phyloP scores from a whole-genome alignment of 2,888 invertebrate genomes.

The Brenthis daphne region DNA sequence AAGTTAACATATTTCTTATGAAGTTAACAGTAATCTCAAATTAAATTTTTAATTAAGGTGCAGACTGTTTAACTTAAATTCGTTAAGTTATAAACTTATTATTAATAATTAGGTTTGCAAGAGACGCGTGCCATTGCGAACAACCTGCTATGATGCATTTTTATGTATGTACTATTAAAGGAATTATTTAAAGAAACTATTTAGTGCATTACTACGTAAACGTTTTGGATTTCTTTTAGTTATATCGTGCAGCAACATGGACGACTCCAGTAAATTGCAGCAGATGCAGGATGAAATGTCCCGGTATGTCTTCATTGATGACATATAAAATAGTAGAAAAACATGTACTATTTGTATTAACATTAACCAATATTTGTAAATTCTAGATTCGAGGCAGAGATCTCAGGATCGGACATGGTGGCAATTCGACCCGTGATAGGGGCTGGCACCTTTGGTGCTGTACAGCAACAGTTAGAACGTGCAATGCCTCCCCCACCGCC shows the following conservation, averaged over 20 bases:
- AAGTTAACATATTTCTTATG: no score
- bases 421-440: constrained; percentile 86
- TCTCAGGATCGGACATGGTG: constrained; percentile 83
- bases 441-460: constrained; percentile 86
- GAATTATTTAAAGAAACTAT: constrained; percentile 30
- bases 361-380: constrained; percentile 1
- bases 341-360: background rate
- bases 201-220: constrained; percentile 60
- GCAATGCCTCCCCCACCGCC: constrained; percentile 69
- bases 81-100: background rate
- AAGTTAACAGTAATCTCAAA: background rate
- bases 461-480: constrained; percentile 85
- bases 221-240: constrained; percentile 78
- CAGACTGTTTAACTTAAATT: background rate
- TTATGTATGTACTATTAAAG: constrained; percentile 38
- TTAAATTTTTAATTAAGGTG: background rate
- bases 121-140: background rate
- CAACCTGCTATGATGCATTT: constrained; percentile 27
- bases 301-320: constrained; percentile 75
- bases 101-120: background rate
- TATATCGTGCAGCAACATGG: constrained; percentile 65
- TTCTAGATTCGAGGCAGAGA: constrained; percentile 93
- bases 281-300: constrained; percentile 97
- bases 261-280: constrained; percentile 82
- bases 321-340: background rate